These are phyloP conservation scores for Varroa destructor DNA, from an alignment of 1,140 invertebrate species.

Conservation along the genomic window DNA sequence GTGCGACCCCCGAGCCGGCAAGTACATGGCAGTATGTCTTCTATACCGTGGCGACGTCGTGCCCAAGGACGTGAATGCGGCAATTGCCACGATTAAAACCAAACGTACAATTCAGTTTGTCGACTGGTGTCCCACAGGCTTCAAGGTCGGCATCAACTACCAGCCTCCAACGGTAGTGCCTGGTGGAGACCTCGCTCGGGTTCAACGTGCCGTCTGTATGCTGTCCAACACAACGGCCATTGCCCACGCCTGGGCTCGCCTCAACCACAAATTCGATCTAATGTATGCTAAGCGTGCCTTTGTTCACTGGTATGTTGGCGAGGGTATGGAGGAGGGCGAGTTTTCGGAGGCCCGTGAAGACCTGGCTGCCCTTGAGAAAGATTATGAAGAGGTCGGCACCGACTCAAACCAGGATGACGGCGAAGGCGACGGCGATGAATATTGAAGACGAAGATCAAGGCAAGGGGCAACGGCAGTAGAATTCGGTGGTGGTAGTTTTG, in stretches of 20 bases:
- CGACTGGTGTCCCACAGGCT: conserved; percentile 67
- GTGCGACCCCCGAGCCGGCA: conserved; percentile 51
- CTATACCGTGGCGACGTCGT: conserved; percentile 46
- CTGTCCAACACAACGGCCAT: conserved; percentile 55
- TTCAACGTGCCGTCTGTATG: conserved; percentile 71
- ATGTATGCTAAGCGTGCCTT: conserved; percentile 49
- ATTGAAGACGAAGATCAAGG: no score
- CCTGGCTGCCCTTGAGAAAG: conserved; percentile 52
- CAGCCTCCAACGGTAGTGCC: conserved; percentile 70
- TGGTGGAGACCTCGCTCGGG: conserved; percentile 67
- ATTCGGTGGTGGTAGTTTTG: no score
- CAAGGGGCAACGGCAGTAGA: no score
- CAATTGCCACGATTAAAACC: conserved; percentile 55
- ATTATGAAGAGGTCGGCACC: conserved; percentile 54
- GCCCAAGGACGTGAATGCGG: conserved; percentile 43
- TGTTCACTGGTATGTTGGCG: conserved; percentile 43
- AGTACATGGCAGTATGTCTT: conserved; percentile 46
- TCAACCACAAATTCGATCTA: conserved; percentile 50
- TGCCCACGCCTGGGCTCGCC: conserved; percentile 54
- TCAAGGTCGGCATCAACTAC: conserved; percentile 52
- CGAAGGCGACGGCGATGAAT: conserved; percentile 44
- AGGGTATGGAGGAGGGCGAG: conserved; percentile 39
- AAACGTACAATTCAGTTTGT: conserved; percentile 72
- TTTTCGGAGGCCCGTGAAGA: conserved; percentile 50
- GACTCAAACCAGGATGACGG: conserved; percentile 47